Base-by-base conservation (phyloP, 2,888 invertebrate species). In the Acronicta psi region DNA sequence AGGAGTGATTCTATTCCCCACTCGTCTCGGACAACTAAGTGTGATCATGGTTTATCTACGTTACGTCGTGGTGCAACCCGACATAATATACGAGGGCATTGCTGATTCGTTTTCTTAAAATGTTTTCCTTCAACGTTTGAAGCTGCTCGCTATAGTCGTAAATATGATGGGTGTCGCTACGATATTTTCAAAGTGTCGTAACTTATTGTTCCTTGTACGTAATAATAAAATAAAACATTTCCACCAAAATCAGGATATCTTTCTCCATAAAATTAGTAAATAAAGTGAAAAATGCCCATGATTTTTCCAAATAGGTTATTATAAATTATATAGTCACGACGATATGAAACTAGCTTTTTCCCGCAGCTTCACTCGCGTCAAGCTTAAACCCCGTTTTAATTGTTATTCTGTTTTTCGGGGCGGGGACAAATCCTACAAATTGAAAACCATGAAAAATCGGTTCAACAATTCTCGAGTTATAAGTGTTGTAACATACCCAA, bases 1-100 rank as follows among this genome's bases (percentile, higher is more conserved):
- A 44, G 17, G 54, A 47, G 44, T 38, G 37, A 50, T 58, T 42
- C 70, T 52, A 29, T 58, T n/a, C 49, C 42, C 44, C 41, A 49
- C 25, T 36, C 40, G 42, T 34, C 50, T 44, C 47, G 49, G n/a
- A 45, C 57, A 49, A 38, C 52, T 70, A 66, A 65, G 60, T 56
- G 72, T 57, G 67, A 64, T 60, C 68, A 41, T 60, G 59, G 52
- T 75, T 71, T 73, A 64, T 74, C 67, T 71, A 58, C 31, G 50
- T 67, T 59, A 49, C 49, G 59, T 9, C 46, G 57, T 43, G 16
- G 42, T 44, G 66, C 51, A 55, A 43, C 56, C 40, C 50, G 36
- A 25, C 54, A 42, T 74, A 72, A 71, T 60, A 55, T 57, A 74
- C 49, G 45, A 45, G 37, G 42, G 18, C 40, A 42, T 54, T 44